Evolutionary conservation across 2,888 invertebrate species (phyloP), one percentile per base, ranked within the genome.

Genomic region (Andrena marginata): DNA sequence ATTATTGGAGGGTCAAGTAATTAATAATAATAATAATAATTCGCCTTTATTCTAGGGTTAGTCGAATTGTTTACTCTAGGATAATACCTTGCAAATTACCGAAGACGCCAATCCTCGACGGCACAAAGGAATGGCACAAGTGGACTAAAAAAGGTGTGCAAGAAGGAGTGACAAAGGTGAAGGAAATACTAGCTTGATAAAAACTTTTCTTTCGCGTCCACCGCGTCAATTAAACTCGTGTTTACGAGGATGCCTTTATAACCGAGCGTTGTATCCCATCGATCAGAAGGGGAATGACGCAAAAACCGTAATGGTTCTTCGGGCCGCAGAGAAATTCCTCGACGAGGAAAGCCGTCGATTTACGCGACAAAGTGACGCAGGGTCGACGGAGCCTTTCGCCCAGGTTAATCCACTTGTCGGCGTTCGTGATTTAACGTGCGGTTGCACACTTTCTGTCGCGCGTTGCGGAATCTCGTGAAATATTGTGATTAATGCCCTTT

Each of bases 401-500:
- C 79, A 64, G 76, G 76, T 84, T 85, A 85, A 85, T 85, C 84
- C 84, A 85, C 77, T 77, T 83, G 85, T 73, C 84, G 85, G 80
- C 76, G 70, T 63, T 59, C 63, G 51, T 77, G 80, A 86, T 84
- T 84, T 85, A 83, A 77, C 76, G 73, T 80, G 72, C 80, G 86
- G 81, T 80, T 77, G 80, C 77, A 72, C 77, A 75, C 80, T 65
- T 77, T 77, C 69, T 59, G 80, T 78, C 73, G 64, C 33, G 31
- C 35, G 59, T 79, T 75, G 82, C 64, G 68, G 62, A 82, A 85
- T 80, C 80, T 13, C 64, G 72, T 80, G 80, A 82, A 78, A 82
- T 78, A 77, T 84, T 80, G 82, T 76, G 82, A 85, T 65, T 56
- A 71, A 80, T 80, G 76, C 71, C 64, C 64, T 63, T 86, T 75